These are phyloP conservation scores for Philypnodon macrostomus DNA, from an alignment of 2,797 vertebrate genomes.

Conservation along the genomic window DNA sequence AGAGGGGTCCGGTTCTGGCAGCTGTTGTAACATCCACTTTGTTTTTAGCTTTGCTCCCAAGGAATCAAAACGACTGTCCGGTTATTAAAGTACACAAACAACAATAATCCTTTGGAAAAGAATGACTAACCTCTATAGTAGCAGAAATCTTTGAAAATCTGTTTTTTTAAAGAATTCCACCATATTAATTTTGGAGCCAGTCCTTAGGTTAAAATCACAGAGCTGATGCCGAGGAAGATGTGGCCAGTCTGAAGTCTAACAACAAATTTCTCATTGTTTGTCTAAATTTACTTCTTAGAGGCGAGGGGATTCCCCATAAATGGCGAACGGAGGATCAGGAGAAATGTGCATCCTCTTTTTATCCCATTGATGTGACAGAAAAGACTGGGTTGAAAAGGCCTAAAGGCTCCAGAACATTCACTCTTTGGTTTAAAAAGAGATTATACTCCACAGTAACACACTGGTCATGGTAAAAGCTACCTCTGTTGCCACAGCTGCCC, in stretches of 20 bases:
- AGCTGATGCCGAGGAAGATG: slow-evolving; percentile 21
- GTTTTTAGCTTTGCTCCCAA: slow-evolving; percentile 19
- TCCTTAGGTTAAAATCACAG: not conserved
- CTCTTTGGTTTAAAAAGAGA: no score
- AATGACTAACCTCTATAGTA: no score
- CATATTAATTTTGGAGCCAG: no score
- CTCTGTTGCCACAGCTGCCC: no score
- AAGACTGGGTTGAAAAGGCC: not conserved
- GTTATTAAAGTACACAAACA: slow-evolving; percentile 11
- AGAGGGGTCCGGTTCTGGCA: slow-evolving; percentile 18
- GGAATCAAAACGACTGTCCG: slow-evolving; percentile 1
- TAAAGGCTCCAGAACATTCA: no score
- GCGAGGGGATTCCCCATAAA: slow-evolving; percentile 26
- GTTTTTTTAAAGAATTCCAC: no score
- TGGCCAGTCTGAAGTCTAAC: slow-evolving; percentile 51
- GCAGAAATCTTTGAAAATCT: no score
- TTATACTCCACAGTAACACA: no score
- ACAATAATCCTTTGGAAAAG: slow-evolving; percentile 3
- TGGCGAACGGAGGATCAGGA: slow-evolving; percentile 39
- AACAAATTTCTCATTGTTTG: slow-evolving; percentile 32
- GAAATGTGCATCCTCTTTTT: slow-evolving; percentile 29
- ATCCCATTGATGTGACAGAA: slow-evolving; percentile 3
- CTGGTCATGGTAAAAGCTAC: no score
- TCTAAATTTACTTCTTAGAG: slow-evolving; percentile 64
- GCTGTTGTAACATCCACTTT: slow-evolving; percentile 17